phyloP scores from a whole-genome alignment of 1,140 invertebrate species.

The Pseudobourletiella spinata region DNA sequence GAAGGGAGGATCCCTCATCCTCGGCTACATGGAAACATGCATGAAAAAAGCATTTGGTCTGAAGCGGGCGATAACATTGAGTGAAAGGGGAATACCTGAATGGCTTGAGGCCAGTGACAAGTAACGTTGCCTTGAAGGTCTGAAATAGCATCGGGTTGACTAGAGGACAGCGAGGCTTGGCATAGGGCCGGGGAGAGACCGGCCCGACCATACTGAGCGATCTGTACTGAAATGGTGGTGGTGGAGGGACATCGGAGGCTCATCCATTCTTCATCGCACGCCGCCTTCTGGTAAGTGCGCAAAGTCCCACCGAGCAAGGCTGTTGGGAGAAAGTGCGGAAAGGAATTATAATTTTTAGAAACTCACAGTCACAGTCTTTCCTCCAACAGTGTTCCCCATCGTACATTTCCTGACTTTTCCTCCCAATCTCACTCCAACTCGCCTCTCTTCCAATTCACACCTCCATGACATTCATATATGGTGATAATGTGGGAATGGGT shows the following conservation, averaged over 20 bases:
- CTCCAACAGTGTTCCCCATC: not conserved
- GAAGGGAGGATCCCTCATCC: too few relatives aligned
- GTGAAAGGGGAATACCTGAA: constrained; percentile 11
- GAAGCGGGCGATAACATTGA: not conserved
- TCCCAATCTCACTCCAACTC: too few relatives aligned
- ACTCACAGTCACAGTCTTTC: not conserved
- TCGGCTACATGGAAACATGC: not conserved
- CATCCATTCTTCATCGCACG: constrained; percentile 77
- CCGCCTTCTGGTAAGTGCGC: constrained; percentile 73
- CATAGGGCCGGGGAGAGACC: constrained; percentile 42
- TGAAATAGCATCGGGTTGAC: constrained; percentile 23
- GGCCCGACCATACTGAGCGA: constrained; percentile 55
- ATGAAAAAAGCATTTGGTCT: too few relatives aligned
- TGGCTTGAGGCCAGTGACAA: constrained; percentile 45
- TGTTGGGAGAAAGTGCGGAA: constrained; percentile 41
- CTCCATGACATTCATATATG: too few relatives aligned
- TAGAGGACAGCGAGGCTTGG: constrained; percentile 41
- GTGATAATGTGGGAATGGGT: too few relatives aligned
- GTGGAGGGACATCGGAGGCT: constrained; percentile 71
- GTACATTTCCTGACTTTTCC: too few relatives aligned
- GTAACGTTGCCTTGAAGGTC: constrained; percentile 38
- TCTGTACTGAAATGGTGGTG: constrained; percentile 76
- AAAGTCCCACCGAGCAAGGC: constrained; percentile 77
- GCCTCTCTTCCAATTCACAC: too few relatives aligned
- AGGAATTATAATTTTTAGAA: not conserved